Evolutionary conservation across 2,888 invertebrate genomes (phyloP).

Genomic region (Tethea ocularis): DNA sequence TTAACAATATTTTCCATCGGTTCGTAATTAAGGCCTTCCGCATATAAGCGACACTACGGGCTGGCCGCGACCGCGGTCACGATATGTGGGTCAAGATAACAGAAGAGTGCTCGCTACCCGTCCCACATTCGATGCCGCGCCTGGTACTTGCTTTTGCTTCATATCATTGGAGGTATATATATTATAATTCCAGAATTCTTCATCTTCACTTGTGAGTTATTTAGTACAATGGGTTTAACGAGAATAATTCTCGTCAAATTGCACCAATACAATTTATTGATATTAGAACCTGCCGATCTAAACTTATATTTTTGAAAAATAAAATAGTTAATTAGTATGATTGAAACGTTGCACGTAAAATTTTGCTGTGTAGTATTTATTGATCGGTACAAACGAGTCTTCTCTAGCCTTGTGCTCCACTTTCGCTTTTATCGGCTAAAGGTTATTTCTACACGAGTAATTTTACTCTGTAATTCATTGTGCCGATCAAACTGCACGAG

Average conservation of each 20-base stretch:
- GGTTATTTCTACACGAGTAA: slow-evolving; percentile 47
- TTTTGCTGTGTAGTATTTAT: slow-evolving; percentile 42
- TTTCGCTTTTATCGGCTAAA: slow-evolving; percentile 59
- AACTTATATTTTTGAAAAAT: slow-evolving; percentile 17
- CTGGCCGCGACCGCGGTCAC: slow-evolving; percentile 64
- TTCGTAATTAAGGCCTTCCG: slow-evolving; percentile 62
- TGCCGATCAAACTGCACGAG: slow-evolving; percentile 22
- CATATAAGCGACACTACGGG: slow-evolving; percentile 46
- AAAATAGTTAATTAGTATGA: slow-evolving; percentile 29
- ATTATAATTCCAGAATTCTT: neutral
- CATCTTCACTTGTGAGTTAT: too few relatives aligned
- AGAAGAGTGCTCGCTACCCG: slow-evolving; percentile 55
- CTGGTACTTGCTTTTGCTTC: slow-evolving; percentile 14
- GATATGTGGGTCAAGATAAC: slow-evolving; percentile 75
- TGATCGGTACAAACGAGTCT: slow-evolving; percentile 51
- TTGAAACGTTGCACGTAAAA: slow-evolving; percentile 30
- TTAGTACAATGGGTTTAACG: too few relatives aligned
- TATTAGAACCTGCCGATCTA: slow-evolving; percentile 11
- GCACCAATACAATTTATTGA: neutral
- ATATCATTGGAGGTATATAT: slow-evolving; percentile 3
- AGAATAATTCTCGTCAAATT: neutral
- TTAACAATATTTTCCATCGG: slow-evolving; percentile 35
- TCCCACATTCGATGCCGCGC: slow-evolving; percentile 49
- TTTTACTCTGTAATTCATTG: slow-evolving; percentile 28
- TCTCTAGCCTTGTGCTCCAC: slow-evolving; percentile 56